Evolutionary conservation across 1,140 invertebrate genomes (phyloP).

Genomic region (Ceratosolen solmsi): DNA sequence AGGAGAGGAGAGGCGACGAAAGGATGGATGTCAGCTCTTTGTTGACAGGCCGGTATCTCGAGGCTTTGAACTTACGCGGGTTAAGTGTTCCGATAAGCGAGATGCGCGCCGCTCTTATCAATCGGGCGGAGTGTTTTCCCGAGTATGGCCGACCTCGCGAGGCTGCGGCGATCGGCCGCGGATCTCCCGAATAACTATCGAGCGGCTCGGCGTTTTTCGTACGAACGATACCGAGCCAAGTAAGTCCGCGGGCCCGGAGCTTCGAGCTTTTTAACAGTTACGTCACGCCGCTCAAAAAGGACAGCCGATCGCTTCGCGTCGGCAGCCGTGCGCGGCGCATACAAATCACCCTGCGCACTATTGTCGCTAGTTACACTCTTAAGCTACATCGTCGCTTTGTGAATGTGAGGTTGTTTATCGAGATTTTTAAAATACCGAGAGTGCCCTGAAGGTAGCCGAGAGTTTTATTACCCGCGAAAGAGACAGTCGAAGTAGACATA

Average conservation of each 20-base stretch:
- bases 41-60: slow-evolving; percentile 23
- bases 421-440: no score
- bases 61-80: slow-evolving; percentile 3
- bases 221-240: background rate
- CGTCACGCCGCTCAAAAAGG: background rate
- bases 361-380: background rate
- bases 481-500: no score
- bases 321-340: background rate
- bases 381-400: background rate
- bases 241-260: slow-evolving; percentile 55
- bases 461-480: no score
- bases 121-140: background rate
- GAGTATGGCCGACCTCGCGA: no score
- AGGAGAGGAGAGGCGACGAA: background rate
- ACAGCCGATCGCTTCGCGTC: no score
- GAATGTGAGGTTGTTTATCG: no score
- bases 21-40: slow-evolving; percentile 31
- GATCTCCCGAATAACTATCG: no score
- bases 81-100: background rate
- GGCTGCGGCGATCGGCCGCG: no score
- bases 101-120: background rate
- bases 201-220: background rate
- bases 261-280: background rate
- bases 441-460: no score
- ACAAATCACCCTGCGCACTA: background rate